phyloP scores from a whole-genome alignment of 2,888 invertebrate species.

The Dascillus cervinus region DNA sequence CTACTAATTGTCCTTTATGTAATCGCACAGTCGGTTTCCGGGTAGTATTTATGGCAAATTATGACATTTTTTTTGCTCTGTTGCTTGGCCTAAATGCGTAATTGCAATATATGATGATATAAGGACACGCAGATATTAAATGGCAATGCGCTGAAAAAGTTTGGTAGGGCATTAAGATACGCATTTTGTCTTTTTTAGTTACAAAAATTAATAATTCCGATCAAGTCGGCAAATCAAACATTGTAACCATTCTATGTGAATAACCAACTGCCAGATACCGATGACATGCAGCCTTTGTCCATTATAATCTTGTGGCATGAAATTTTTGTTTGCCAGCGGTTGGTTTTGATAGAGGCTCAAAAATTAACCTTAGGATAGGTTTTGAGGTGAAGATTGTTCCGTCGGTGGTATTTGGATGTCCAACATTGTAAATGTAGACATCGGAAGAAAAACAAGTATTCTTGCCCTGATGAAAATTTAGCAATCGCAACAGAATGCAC shows the following conservation, averaged over 20 bases:
- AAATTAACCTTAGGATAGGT: conserved; percentile 43
- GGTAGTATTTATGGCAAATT: too few relatives aligned
- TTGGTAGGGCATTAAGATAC: conserved; percentile 49
- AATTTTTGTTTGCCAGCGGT: conserved; percentile 29
- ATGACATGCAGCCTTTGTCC: conserved; percentile 47
- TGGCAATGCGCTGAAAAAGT: conserved; percentile 53
- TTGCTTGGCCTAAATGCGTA: too few relatives aligned
- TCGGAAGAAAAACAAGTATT: conserved; percentile 59
- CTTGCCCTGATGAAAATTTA: too few relatives aligned
- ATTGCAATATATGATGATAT: too few relatives aligned
- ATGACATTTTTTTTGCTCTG: too few relatives aligned
- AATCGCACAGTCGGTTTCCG: too few relatives aligned
- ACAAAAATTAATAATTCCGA: conserved; percentile 45
- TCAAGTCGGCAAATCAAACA: conserved; percentile 52
- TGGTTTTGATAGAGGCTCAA: conserved; percentile 26
- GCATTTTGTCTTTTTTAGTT: conserved; percentile 37
- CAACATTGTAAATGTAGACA: conserved; percentile 56
- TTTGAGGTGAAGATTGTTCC: too few relatives aligned
- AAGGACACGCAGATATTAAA: conserved; percentile 51
- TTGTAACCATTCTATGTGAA: conserved; percentile 56
- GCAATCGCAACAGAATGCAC: too few relatives aligned
- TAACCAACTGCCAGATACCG: conserved; percentile 57
- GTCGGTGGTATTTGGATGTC: conserved; percentile 11
- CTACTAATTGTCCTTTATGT: too few relatives aligned
- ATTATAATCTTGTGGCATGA: conserved; percentile 47